Base-by-base conservation (phyloP, 1,140 invertebrate genomes). In the Drosophila equinoxialis region DNA sequence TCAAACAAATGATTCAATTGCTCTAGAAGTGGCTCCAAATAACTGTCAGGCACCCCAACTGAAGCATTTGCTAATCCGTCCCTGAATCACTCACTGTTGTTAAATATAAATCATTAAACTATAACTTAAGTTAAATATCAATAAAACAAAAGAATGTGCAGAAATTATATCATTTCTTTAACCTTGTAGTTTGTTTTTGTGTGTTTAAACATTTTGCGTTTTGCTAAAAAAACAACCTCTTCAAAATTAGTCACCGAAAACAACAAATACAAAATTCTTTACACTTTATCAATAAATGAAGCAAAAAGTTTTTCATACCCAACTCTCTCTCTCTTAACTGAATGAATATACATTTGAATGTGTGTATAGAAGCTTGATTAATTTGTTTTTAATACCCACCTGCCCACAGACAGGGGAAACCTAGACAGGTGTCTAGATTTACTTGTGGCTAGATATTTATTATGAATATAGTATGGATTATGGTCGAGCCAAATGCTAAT, bases 351-450 rank as follows among this genome's bases (percentile, higher is more conserved):
- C 5, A 42, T 42, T 3, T 13, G 11, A n/a, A 45, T 45, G 42
- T 45, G 42, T n/a, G 17, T 20, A 48, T 17, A 10, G 45, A 60
- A 30, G 42, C 42, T 77, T 77, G 74, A 77, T 77, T 70, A 77
- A 77, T 77, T 77, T 39, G 11, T 77, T 77, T 77, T 65, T 76
- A 77, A 77, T 77, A 42, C 20, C 17, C 45, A 51, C 8, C 8
- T 51, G 10, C 20, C 20, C 17, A 51, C 30, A 30, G 5, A 30
- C 30, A 30, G 30, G 30, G 23, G 30, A 6, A 30, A 30, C 20
- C 45, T 51, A 51, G 7, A 10, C 45, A 23, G 17, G 45, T 51
- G 20, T 23, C 17, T 51, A 51, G 6, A 30, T 10, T 55, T 51
- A 23, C 30, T 30, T 23, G 13, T 51, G 45, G 17, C 11, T 23